These are phyloP conservation scores for Oligia strigilis DNA, from an alignment of 2,888 invertebrate species.

Conservation along the genomic window DNA sequence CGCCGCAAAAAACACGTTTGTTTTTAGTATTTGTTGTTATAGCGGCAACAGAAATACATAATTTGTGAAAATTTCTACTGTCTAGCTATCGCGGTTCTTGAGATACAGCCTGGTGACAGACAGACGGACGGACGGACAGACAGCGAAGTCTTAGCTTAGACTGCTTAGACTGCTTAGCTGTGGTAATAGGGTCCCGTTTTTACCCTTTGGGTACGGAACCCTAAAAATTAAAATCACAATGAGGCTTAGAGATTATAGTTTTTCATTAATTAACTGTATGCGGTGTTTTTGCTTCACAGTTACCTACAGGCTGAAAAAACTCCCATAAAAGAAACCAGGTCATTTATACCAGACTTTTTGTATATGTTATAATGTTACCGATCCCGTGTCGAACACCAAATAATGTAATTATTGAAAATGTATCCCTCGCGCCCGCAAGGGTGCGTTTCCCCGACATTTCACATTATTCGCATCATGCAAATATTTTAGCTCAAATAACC, in stretches of 20 bases:
- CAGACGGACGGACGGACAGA: too few species aligned
- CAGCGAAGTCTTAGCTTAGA: too few species aligned
- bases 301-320: neutral
- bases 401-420: constrained; percentile 42
- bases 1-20: too few species aligned
- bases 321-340: neutral
- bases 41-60: too few species aligned
- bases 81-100: too few species aligned
- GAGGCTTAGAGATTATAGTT: neutral
- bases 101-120: too few species aligned
- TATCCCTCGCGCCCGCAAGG: neutral
- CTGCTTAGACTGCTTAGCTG: too few species aligned
- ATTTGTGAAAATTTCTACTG: too few species aligned
- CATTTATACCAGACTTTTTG: constrained; percentile 5
- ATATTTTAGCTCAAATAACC: constrained; percentile 10
- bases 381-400: neutral
- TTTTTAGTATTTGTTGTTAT: too few species aligned
- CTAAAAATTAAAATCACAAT: neutral
- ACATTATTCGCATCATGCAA: neutral
- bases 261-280: neutral
- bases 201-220: too few species aligned
- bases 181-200: too few species aligned
- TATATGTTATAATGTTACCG: neutral
- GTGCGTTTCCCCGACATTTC: neutral
- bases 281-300: neutral